Percentiles rank a stretch among this genome's conserved stretches.
Conservation (phyloP, 1,140 invertebrate genomes). For the Drosophila ficusphila region DNA sequence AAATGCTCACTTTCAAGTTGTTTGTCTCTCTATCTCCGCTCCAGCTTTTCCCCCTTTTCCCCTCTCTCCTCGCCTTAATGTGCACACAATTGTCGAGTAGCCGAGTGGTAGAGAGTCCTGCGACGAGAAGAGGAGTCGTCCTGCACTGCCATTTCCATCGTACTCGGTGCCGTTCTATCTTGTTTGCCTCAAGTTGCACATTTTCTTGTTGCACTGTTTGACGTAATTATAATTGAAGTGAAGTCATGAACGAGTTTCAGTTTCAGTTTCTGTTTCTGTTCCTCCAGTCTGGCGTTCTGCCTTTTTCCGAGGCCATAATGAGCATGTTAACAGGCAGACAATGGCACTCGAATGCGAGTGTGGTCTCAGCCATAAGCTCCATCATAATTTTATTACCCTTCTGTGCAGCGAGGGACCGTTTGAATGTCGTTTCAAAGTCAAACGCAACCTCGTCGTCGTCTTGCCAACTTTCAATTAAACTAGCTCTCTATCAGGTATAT, state of each 20-base stretch:
- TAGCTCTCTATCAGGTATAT: too few species aligned
- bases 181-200: constrained; percentile 80
- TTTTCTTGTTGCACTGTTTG: constrained; percentile 82
- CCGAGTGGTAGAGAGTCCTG: too few species aligned
- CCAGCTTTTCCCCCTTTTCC: not conserved
- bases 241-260: constrained; percentile 78
- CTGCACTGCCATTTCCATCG: not conserved
- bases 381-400: constrained; percentile 79
- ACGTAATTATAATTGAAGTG: constrained; percentile 84
- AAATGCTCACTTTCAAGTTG: constrained; percentile 76
- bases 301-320: constrained; percentile 66
- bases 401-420: constrained; percentile 49
- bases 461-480: constrained; percentile 70
- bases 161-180: constrained; percentile 45
- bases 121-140: too few species aligned
- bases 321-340: constrained; percentile 83
- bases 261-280: constrained; percentile 28
- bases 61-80: constrained; percentile 1
- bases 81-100: constrained; percentile 62
- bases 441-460: constrained; percentile 13
- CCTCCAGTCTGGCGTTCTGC: constrained; percentile 41
- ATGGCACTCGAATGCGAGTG: constrained; percentile 70
- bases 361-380: constrained; percentile 50
- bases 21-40: constrained; percentile 37
- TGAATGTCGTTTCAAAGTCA: constrained; percentile 80